Percentiles rank a stretch among this genome's conserved stretches.
These are phyloP conservation scores for Sardinella longiceps DNA, from an alignment of 2,797 vertebrate genomes.

Conservation along the genomic window DNA sequence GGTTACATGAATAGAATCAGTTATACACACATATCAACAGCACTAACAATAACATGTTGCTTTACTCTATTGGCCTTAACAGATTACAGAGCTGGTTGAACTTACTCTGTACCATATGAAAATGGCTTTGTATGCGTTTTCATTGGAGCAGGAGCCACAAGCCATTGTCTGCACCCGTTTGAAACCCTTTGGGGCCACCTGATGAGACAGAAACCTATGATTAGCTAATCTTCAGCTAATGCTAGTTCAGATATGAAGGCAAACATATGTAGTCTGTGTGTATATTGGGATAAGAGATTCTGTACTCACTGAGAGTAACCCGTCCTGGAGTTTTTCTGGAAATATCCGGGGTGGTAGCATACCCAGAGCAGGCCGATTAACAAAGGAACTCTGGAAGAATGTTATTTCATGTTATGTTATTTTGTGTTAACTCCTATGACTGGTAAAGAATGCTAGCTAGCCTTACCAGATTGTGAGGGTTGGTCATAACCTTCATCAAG, in stretches of 20 bases:
- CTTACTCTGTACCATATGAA: constrained; percentile 98
- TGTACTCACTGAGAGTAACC: constrained; percentile 76
- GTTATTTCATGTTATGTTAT: not conserved
- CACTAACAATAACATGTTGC: not conserved
- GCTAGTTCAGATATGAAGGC: not conserved
- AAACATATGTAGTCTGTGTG: not conserved
- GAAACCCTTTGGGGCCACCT: constrained; percentile 93
- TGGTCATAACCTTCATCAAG: constrained; percentile 77
- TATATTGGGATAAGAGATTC: not conserved
- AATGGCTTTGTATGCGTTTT: constrained; percentile 94
- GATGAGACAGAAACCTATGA: constrained; percentile 10
- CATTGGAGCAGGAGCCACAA: constrained; percentile 96
- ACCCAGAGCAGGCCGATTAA: constrained; percentile 82
- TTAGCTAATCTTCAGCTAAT: not conserved
- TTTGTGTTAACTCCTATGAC: not conserved
- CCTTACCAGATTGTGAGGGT: constrained; percentile 81
- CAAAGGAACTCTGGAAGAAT: constrained; percentile 68
- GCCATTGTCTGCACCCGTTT: constrained; percentile 92
- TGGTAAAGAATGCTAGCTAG: not conserved
- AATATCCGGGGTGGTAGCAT: constrained; percentile 81
- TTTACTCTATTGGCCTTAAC: not conserved
- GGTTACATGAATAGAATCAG: not conserved
- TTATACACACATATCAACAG: not conserved
- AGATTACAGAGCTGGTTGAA: constrained; percentile 31
- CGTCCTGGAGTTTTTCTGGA: constrained; percentile 73